These are phyloP conservation scores for Dryobates pubescens DNA, from an alignment of 2,797 vertebrate species.

Conservation along the genomic window DNA sequence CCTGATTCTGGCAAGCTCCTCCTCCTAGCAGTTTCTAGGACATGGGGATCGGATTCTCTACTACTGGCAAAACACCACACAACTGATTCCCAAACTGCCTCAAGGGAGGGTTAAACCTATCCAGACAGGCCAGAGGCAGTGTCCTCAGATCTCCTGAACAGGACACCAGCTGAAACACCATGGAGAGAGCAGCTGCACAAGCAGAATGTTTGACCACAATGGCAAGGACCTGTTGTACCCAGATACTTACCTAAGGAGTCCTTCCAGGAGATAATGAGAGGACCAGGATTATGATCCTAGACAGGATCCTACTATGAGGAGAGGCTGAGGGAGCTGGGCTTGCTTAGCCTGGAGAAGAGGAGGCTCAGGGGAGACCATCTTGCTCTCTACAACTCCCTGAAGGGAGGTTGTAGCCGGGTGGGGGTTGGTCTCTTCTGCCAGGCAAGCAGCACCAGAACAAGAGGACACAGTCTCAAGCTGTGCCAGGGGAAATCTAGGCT, in stretches of 20 bases:
- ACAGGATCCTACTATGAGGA: neutral
- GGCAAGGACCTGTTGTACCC: neutral
- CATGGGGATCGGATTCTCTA: neutral
- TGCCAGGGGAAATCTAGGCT: too few species aligned
- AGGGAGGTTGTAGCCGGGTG: too few species aligned
- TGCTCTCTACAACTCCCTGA: too few species aligned
- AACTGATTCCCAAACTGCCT: neutral
- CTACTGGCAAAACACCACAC: neutral
- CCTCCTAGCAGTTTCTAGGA: neutral
- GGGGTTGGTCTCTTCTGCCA: too few species aligned
- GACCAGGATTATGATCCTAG: neutral
- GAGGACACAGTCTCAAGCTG: too few species aligned
- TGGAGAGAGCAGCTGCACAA: neutral
- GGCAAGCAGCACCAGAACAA: too few species aligned
- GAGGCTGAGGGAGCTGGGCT: too few species aligned
- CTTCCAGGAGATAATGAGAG: neutral
- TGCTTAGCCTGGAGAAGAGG: too few species aligned
- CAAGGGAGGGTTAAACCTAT: neutral
- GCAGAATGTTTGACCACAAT: neutral
- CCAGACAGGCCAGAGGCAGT: neutral
- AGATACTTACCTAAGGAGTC: neutral
- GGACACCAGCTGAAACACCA: neutral
- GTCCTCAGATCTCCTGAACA: rapidly evolving
- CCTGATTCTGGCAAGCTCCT: neutral
- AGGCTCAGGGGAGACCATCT: too few species aligned